Evolutionary conservation across 2,797 vertebrate genomes (phyloP), one percentile per base, ranked within the genome.

Genomic region (Peromyscus melanophrys): DNA sequence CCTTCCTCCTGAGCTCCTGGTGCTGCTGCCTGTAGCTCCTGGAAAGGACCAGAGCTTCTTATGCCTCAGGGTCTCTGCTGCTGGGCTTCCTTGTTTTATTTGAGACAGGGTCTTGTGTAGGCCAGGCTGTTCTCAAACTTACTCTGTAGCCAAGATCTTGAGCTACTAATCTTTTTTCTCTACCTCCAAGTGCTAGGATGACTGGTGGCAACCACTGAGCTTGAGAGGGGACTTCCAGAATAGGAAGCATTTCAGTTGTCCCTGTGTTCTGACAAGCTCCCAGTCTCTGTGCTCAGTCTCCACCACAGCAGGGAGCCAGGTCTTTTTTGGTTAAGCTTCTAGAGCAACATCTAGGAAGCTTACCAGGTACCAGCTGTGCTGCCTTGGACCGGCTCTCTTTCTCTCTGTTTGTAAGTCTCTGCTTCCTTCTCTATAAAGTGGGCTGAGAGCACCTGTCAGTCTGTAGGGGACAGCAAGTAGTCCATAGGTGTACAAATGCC

Each of bases 161-260:
- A 69, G 21, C 19, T 69, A 23, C 31, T 86, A 21, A n/a, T 31
- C 65, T 55, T 86, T 86, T 31, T 29, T n/a, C 65, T 65, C 27
- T 25, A 57, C 9, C 25, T 21, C 49, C 67, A 73, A 37, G 23
- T 27, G 23, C 55, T 37, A 27, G 55, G 80, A 81, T 37, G n/a
- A 40, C 6, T 37, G 80, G 46, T 25, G 12, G 23, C 21, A 10
- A 37, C 7, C 21, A n/a, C 23, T 14, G 34, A 13, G 65, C 21
- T n/a, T 92, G n/a, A 67, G 9, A 77, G n/a, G 92, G 80, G 81
- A 21, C 89, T 94, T 94, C 89, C 92, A 59, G 81, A 93, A 6
- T 49, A 92, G 57, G 77, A 52, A 31, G n/a, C 57, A 55, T 77
- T 82, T 86, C 25, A 65, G 37, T 57, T 76, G 12, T 67, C 65